Evolutionary conservation across 2,888 invertebrate genomes (phyloP).

Genomic region (Ashinkailepas kermadecensis): DNA sequence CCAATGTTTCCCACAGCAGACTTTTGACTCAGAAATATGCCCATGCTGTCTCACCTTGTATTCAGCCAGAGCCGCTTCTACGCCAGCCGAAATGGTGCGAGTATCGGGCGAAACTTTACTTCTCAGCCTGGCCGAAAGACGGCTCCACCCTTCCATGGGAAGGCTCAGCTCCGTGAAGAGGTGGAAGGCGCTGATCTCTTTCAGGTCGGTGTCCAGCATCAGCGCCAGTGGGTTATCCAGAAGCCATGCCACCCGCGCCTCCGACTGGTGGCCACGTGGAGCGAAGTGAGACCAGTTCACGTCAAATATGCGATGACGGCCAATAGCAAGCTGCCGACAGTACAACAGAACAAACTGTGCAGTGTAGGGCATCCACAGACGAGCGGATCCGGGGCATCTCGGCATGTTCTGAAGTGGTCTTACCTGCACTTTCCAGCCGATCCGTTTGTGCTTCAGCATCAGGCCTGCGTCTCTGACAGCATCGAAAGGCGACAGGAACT

Average conservation of each 20-base stretch:
- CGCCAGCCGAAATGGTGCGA: background rate
- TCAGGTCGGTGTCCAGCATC: background rate
- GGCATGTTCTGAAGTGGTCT: background rate
- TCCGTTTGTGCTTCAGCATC: background rate
- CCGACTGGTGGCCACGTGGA: background rate
- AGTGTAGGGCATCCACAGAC: no score
- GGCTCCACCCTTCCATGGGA: background rate
- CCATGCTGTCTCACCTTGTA: background rate
- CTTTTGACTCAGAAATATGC: no score
- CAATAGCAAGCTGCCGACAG: no score
- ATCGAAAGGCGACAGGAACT: slow-evolving; percentile 10
- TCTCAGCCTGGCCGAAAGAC: background rate
- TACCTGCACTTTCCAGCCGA: background rate
- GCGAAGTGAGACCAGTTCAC: background rate
- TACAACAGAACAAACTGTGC: no score
- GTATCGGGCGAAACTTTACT: no score
- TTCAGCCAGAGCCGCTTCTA: background rate
- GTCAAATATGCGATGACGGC: background rate
- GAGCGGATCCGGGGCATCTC: no score
- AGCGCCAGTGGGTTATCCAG: background rate
- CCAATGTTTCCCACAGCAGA: no score
- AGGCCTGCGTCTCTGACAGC: background rate
- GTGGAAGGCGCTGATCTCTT: background rate
- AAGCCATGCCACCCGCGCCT: slow-evolving; percentile 17
- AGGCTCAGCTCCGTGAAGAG: background rate